A percentile compares a stretch with the other conserved stretches of the same genome.
These are phyloP conservation scores for Stylophora pistillata DNA, from an alignment of 64 coral and sea anemone genomes.

Conservation along the genomic window DNA sequence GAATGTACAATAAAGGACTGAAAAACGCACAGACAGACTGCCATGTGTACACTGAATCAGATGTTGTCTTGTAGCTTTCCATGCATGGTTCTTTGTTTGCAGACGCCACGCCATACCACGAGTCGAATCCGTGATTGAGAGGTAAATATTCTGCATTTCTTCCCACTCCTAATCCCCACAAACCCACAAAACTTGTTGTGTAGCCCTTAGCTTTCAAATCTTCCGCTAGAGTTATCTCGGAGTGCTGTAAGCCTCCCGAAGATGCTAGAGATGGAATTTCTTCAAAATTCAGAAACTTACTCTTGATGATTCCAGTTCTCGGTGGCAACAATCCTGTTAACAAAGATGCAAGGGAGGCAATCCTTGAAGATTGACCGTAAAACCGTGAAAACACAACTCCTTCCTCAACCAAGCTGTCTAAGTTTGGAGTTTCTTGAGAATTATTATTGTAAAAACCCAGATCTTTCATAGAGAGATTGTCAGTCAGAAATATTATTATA, in stretches of 20 bases:
- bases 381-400: conserved; percentile 71
- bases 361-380: conserved; percentile 72
- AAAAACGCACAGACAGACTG: neutral
- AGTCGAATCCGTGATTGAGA: conserved; percentile 83
- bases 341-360: conserved; percentile 73
- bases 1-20: conserved; percentile 2
- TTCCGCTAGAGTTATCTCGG: conserved; percentile 65
- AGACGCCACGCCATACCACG: conserved; percentile 82
- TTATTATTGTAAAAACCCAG: conserved; percentile 56
- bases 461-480: conserved; percentile 71
- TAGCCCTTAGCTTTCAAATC: conserved; percentile 67
- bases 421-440: conserved; percentile 58
- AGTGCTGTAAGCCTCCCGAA: conserved; percentile 74
- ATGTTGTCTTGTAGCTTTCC: neutral
- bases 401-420: conserved; percentile 56
- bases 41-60: conserved; percentile 12
- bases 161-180: conserved; percentile 86
- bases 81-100: conserved; percentile 69
- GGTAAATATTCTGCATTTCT: conserved; percentile 73
- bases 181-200: conserved; percentile 75
- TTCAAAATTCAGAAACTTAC: conserved; percentile 79
- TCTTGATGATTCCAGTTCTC: conserved; percentile 89
- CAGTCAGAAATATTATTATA: conserved; percentile 71
- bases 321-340: conserved; percentile 87
- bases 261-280: conserved; percentile 84